These are phyloP conservation scores for Chloropsis cyanopogon DNA, from an alignment of 2,113 vertebrate species.

Conservation along the genomic window DNA sequence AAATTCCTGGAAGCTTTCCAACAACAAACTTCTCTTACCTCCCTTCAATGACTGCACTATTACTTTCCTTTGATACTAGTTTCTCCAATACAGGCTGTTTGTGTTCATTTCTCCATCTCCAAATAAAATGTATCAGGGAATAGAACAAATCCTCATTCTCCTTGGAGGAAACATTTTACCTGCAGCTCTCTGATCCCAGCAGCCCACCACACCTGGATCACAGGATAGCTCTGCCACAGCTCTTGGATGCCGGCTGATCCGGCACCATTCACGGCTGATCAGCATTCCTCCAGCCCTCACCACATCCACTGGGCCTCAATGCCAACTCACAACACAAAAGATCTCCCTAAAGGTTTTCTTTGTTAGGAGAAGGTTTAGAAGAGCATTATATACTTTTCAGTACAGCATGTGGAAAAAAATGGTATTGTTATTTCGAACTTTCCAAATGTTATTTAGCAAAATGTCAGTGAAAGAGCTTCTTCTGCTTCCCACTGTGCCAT, in stretches of 20 bases:
- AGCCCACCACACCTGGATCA: background rate
- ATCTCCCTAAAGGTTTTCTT: background rate
- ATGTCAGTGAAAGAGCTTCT: background rate
- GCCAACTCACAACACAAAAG: background rate
- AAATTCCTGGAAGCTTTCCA: background rate
- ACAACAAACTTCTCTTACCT: background rate
- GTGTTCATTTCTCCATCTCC: background rate
- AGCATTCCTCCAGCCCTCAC: background rate
- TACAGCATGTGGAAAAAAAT: background rate
- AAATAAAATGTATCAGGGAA: background rate
- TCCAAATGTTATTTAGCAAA: background rate
- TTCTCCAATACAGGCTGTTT: background rate
- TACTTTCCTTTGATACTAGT: background rate
- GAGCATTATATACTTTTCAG: background rate
- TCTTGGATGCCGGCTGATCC: rapidly evolving
- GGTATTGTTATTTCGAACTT: background rate
- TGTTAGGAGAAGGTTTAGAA: background rate
- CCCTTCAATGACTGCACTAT: background rate
- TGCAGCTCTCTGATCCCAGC: background rate
- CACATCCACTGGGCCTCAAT: rapidly evolving
- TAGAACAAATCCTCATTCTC: background rate
- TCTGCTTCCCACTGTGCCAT: background rate
- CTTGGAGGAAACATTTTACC: background rate
- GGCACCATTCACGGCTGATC: background rate
- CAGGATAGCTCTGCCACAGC: rapidly evolving